These are phyloP conservation scores for Pelodytes ibericus DNA, from an alignment of 2,797 vertebrate genomes.

Conservation along the genomic window DNA sequence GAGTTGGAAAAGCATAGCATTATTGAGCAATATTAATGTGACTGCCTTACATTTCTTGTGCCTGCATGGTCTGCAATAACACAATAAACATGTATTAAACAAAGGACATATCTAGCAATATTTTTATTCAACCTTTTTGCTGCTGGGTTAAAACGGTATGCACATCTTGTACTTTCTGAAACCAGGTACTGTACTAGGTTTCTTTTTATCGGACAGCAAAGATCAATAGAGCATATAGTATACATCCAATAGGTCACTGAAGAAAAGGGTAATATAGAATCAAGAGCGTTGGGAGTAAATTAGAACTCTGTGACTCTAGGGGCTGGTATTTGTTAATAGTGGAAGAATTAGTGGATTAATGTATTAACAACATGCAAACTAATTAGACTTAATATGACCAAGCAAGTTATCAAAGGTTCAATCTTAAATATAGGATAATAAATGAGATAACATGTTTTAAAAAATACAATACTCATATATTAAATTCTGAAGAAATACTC, in stretches of 20 bases:
- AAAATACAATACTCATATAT: too few species aligned
- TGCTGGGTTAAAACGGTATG: slow-evolving; percentile 23
- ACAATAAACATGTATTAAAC: slow-evolving; percentile 48
- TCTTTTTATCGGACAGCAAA: slow-evolving; percentile 37
- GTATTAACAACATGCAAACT: slow-evolving; percentile 19
- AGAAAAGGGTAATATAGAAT: slow-evolving; percentile 42
- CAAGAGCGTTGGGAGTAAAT: slow-evolving; percentile 32
- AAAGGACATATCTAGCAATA: neutral
- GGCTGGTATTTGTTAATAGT: slow-evolving; percentile 40
- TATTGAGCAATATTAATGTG: slow-evolving; percentile 58
- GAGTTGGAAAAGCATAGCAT: slow-evolving; percentile 49
- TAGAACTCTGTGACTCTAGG: slow-evolving; percentile 35
- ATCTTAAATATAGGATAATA: too few species aligned
- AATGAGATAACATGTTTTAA: too few species aligned
- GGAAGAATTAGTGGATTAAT: slow-evolving; percentile 24
- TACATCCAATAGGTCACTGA: slow-evolving; percentile 39
- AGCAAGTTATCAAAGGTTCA: neutral
- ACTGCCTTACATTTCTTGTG: slow-evolving; percentile 34
- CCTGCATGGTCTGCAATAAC: slow-evolving; percentile 57
- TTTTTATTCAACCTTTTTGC: slow-evolving; percentile 22
- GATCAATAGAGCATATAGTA: slow-evolving; percentile 51
- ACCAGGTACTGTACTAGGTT: slow-evolving; percentile 10
- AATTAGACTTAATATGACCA: too few species aligned
- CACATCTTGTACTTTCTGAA: neutral
- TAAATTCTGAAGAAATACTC: too few species aligned